Conservation (phyloP, 2,113 vertebrate species). For the Psilopogon haemacephalus region DNA sequence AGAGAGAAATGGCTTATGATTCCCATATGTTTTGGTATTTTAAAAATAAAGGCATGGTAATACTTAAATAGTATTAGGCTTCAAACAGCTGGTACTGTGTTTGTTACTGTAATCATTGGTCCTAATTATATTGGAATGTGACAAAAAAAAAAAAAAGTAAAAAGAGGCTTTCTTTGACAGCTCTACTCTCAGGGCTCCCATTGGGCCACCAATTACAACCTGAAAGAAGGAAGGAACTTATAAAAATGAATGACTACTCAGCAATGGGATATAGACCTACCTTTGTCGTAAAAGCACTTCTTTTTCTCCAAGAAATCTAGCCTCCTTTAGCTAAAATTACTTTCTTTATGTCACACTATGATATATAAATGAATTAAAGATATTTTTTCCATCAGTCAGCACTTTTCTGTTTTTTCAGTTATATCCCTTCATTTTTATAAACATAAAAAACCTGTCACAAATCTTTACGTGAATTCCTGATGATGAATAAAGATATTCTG, state of each 20-base stretch:
- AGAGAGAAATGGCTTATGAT: slow-evolving; percentile 65
- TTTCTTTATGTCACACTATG: background rate
- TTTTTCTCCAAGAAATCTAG: background rate
- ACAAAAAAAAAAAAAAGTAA: slow-evolving; percentile 32
- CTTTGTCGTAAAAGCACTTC: background rate
- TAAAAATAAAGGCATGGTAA: slow-evolving; percentile 63
- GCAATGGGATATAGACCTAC: background rate
- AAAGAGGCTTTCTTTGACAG: slow-evolving; percentile 76
- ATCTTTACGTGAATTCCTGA: background rate
- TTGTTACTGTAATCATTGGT: slow-evolving; percentile 80
- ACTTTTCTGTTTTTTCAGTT: background rate
- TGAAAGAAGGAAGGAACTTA: slow-evolving; percentile 61
- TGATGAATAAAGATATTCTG: background rate
- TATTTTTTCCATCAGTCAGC: slow-evolving; percentile 8
- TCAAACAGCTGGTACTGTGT: slow-evolving; percentile 80
- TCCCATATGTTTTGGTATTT: slow-evolving; percentile 67
- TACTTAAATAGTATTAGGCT: slow-evolving; percentile 76
- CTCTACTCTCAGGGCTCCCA: slow-evolving; percentile 60
- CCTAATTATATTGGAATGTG: slow-evolving; percentile 86
- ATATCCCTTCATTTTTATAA: background rate
- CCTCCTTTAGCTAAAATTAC: background rate
- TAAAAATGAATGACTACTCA: slow-evolving; percentile 37
- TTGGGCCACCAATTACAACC: slow-evolving; percentile 57
- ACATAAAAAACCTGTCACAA: background rate
- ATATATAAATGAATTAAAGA: background rate